Evolutionary conservation across 2,113 vertebrate genomes (phyloP).

Genomic region (Orthonyx spaldingii): DNA sequence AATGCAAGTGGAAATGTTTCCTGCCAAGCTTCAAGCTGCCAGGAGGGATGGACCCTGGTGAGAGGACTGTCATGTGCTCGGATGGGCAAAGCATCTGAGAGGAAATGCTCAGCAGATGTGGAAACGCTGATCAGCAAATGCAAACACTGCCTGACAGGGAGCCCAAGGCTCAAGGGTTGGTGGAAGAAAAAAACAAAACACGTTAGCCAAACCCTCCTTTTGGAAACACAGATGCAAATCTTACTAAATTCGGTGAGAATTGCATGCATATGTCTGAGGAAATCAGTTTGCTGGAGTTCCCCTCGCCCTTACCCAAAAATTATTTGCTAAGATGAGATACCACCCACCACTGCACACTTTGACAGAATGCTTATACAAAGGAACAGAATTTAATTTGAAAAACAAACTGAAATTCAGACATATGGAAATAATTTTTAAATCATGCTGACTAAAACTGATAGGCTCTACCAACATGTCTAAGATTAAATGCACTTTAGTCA

Average conservation of each 20-base stretch:
- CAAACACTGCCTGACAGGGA: background rate
- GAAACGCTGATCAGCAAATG: conserved; percentile 10
- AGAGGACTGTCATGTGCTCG: background rate
- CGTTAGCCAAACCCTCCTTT: background rate
- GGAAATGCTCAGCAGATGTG: conserved; percentile 53
- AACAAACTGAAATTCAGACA: conserved; percentile 46
- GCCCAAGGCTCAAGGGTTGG: background rate
- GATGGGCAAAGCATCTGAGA: background rate
- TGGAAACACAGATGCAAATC: background rate
- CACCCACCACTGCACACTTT: background rate
- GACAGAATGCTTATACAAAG: background rate
- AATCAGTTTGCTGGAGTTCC: background rate
- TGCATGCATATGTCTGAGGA: background rate
- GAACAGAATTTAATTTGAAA: background rate
- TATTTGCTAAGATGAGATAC: background rate
- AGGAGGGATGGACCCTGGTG: background rate
- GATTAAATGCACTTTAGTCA: background rate
- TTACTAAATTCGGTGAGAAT: background rate
- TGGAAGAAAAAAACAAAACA: background rate
- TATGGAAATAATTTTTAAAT: conserved; percentile 44
- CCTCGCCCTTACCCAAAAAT: background rate
- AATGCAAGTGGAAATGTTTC: background rate
- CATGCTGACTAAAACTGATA: background rate
- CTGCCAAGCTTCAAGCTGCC: background rate
- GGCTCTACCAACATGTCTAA: background rate